Base-by-base conservation (phyloP, 2,797 vertebrate genomes). In the Myotis daubentonii region DNA sequence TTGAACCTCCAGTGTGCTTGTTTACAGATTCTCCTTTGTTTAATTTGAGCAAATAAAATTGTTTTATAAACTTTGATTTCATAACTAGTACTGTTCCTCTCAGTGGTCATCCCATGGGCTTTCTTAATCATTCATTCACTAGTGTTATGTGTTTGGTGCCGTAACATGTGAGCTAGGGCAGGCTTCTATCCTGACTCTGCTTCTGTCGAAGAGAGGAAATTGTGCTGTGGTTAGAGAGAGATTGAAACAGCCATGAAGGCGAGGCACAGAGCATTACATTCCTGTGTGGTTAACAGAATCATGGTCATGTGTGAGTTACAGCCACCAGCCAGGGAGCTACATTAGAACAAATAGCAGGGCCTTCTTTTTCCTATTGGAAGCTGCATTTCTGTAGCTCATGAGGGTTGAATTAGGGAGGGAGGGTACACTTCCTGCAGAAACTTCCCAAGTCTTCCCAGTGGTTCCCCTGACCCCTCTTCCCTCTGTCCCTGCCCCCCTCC, bases 231-330 rank as follows among this genome's bases (percentile, higher is more conserved):
- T n/a, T 47, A 2, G 19, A 41, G 44, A 47, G 25, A 11, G 44
- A 10, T 4, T 8, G 6, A 1, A 8, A 1, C 33, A 36, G 70
- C 51, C 22, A 0, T 0, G 20, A 28, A 38, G 11, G 36, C 55
- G 30, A 51, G 38, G 3, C 0, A 0, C 44, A 0, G 4, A 2
- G 60, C 17, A 5, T 15, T 7, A 11, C 38, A 1, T 7, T 20
- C 28, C 33, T 2, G 3, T 1, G 17, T 2, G 53, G 22, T 3
- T n/a, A 1, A 22, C 0, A 8, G 8, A 25, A 5, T 55, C 0
- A 2, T 3, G 12, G 36, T 30, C 47, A 6, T 4, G 10, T 5
- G 17, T 11, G 33, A 17, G n/a, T 16, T 23, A 53, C 7, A 28
- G 12, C 3, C n/a, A 2, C 51, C 3, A 3, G 62, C 51, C 41